Conservation (phyloP, 2,888 invertebrate species). For the Lycophotia porphyrea region DNA sequence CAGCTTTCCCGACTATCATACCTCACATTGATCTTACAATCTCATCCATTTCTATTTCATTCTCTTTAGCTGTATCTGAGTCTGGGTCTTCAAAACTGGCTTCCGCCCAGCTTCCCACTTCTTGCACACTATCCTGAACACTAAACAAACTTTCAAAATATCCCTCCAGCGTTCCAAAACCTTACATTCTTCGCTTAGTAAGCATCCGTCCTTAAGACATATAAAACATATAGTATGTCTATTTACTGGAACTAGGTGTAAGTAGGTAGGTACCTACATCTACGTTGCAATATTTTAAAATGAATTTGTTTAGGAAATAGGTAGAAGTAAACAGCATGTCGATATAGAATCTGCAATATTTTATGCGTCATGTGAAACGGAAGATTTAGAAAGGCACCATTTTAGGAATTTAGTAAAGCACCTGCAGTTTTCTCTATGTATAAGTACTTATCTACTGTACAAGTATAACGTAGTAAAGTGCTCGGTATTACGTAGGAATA, state of each 20-base stretch:
- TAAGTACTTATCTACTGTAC: neutral
- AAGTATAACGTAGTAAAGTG: neutral
- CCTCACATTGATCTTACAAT: too few species aligned
- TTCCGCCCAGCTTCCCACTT: too few species aligned
- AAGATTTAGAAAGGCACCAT: conserved; percentile 28
- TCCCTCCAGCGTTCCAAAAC: too few species aligned
- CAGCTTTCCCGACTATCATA: too few species aligned
- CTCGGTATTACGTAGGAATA: neutral
- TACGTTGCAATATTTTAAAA: conserved; percentile 26
- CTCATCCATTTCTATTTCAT: too few species aligned
- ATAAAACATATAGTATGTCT: neutral
- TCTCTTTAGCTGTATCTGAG: too few species aligned
- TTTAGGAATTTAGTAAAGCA: too few species aligned
- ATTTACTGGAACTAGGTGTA: conserved; percentile 32
- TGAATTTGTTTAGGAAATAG: conserved; percentile 20
- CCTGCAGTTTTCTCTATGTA: conserved; percentile 15
- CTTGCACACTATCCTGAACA: too few species aligned
- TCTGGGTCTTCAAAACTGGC: too few species aligned
- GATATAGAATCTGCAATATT: conserved; percentile 30
- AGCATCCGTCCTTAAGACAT: too few species aligned
- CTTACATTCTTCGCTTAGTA: too few species aligned
- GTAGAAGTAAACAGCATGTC: conserved; percentile 23
- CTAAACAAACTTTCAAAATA: too few species aligned
- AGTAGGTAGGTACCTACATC: neutral
- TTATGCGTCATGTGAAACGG: conserved; percentile 16